These are phyloP conservation scores for Galerucella calmariensis DNA, from an alignment of 2,888 invertebrate genomes.

Conservation along the genomic window DNA sequence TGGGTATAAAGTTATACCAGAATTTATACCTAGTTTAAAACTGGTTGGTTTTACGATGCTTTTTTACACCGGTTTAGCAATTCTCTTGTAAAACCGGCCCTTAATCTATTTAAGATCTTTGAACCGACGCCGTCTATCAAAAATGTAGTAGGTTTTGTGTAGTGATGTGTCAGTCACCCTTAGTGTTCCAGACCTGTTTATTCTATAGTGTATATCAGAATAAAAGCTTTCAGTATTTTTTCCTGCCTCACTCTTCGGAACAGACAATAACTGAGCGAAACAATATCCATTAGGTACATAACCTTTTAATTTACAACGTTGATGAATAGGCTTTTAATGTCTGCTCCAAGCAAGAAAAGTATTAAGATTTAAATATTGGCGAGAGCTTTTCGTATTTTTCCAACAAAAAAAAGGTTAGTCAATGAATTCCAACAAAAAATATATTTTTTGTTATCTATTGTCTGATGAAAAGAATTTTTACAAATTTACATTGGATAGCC, in stretches of 20 bases:
- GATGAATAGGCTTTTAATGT: constrained; percentile 18
- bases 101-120: neutral
- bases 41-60: no score
- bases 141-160: constrained; percentile 1
- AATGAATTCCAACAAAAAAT: neutral
- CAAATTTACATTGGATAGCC: no score
- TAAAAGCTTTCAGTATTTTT: constrained; percentile 1
- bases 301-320: constrained; percentile 18
- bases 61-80: no score
- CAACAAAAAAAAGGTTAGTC: neutral
- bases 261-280: constrained; percentile 7
- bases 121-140: neutral
- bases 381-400: neutral
- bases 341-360: neutral
- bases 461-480: neutral
- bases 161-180: neutral
- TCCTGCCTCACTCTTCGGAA: neutral
- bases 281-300: constrained; percentile 18
- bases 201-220: constrained; percentile 5
- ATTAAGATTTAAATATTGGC: constrained; percentile 1
- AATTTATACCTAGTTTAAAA: no score
- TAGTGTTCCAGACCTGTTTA: neutral
- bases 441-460: neutral
- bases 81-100: no score
- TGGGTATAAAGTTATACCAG: no score